Evolutionary conservation across 2,797 vertebrate genomes (phyloP).

Genomic region (Microctenopoma stevenorrisi): DNA sequence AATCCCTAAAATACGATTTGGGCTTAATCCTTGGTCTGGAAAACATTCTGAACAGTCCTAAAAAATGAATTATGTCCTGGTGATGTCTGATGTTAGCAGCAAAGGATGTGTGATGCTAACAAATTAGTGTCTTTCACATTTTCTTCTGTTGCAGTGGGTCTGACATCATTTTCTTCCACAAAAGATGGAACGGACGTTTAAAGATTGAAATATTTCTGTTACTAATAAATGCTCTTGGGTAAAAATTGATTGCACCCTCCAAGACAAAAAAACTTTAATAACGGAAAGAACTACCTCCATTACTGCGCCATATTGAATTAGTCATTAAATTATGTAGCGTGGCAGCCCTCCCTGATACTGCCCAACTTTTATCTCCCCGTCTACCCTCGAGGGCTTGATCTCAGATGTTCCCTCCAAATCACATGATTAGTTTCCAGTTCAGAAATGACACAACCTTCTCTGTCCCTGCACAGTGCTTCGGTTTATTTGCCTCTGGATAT

Average conservation of each 20-base stretch:
- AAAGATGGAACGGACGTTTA: background rate
- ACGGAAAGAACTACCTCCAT: slow-evolving; percentile 35
- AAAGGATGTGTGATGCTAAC: background rate
- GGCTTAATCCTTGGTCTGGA: slow-evolving; percentile 4
- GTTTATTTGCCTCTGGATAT: slow-evolving; percentile 38
- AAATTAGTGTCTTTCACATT: background rate
- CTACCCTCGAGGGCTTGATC: slow-evolving; percentile 32
- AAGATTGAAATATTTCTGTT: slow-evolving; percentile 10
- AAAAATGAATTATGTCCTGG: background rate
- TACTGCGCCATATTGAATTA: slow-evolving; percentile 25
- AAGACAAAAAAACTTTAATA: slow-evolving; percentile 19
- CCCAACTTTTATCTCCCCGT: slow-evolving; percentile 29
- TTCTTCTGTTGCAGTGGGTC: background rate
- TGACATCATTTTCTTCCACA: background rate
- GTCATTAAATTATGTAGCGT: slow-evolving; percentile 28
- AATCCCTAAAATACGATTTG: slow-evolving; percentile 27
- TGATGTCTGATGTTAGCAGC: background rate
- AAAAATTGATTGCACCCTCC: slow-evolving; percentile 8
- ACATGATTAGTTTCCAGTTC: slow-evolving; percentile 44
- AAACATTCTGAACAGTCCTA: slow-evolving; percentile 12
- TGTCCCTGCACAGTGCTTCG: background rate
- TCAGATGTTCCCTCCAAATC: slow-evolving; percentile 29
- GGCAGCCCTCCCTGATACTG: slow-evolving; percentile 25
- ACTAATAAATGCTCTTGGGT: slow-evolving; percentile 11
- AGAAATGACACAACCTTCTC: slow-evolving; percentile 42